These are phyloP conservation scores for Scaptomyza graminum DNA, from an alignment of 1,140 invertebrate genomes.

Conservation along the genomic window DNA sequence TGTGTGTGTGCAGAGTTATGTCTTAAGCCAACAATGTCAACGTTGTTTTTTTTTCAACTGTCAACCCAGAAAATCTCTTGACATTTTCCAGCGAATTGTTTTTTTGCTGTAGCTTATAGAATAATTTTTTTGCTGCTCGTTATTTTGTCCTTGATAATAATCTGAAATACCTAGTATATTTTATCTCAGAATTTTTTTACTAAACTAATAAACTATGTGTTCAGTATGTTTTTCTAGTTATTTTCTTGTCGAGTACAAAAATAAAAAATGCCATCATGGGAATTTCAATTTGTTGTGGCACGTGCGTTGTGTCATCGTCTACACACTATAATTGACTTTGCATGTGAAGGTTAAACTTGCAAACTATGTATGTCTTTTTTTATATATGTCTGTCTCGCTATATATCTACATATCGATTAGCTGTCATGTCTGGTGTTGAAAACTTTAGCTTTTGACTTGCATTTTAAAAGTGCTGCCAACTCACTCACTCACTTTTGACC, in stretches of 20 bases:
- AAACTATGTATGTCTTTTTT: slow-evolving; percentile 6
- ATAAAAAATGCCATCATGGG: slow-evolving; percentile 51
- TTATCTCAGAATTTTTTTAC: slow-evolving; percentile 3
- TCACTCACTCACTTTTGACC: slow-evolving; percentile 35
- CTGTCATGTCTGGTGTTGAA: slow-evolving; percentile 1
- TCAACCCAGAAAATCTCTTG: slow-evolving; percentile 19
- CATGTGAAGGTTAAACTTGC: slow-evolving; percentile 29
- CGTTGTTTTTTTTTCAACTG: slow-evolving; percentile 22
- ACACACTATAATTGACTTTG: slow-evolving; percentile 47
- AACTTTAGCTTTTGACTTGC: slow-evolving; percentile 22
- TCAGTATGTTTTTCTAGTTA: not conserved
- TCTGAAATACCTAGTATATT: slow-evolving; percentile 44
- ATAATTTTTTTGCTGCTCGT: slow-evolving; percentile 5
- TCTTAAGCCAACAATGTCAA: slow-evolving; percentile 69
- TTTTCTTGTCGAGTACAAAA: not conserved
- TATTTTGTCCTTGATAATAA: slow-evolving; percentile 44
- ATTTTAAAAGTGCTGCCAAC: slow-evolving; percentile 27
- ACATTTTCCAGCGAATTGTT: slow-evolving; percentile 46
- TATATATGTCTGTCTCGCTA: slow-evolving; percentile 3
- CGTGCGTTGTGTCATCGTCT: slow-evolving; percentile 28
- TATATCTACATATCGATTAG: slow-evolving; percentile 53
- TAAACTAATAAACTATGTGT: slow-evolving; percentile 34
- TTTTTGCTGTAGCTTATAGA: slow-evolving; percentile 13
- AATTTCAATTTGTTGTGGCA: slow-evolving; percentile 66
- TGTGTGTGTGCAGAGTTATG: slow-evolving; percentile 30